Base-by-base conservation (phyloP, 2,113 vertebrate genomes). In the Acinonyx jubatus region DNA sequence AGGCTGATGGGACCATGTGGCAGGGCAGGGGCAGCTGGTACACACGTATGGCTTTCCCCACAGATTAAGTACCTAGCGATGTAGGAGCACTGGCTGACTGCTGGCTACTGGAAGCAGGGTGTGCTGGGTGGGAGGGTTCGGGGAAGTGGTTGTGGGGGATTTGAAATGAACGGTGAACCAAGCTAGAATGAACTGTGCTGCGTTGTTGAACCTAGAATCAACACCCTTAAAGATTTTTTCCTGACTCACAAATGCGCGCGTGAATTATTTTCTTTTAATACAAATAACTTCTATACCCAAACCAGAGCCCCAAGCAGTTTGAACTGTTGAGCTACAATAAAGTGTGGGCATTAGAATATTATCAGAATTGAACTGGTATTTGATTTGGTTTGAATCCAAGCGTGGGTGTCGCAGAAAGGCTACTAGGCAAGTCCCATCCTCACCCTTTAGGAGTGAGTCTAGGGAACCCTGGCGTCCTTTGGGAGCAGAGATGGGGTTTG, bases 331-430 rank as follows among this genome's bases (percentile, higher is more conserved):
- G 71, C 23, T 89, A 71, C 7, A 48, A 66, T 85, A 45, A 95
- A 89, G 33, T 57, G 9, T 74, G 79, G 81, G 66, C 52, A 38
- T 88, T 73, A 93, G 68, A 89, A 25, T 78, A 80, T 82, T 93
- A 65, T 80, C 65, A 57, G 88, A 94, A 92, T 74, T 89, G 71
- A 93, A 36, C 38, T 82, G 29, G 31, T 91, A 66, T 82, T 80
- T 78, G 88, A 88, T 69, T 76, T 89, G 79, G 80, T 76, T 87
- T 97, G 97, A 95, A 79, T 88, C 48, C 71, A 96, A 80, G 65
- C 45, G 52, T 79, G 57, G 23, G 65, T 48, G 48, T 63, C 50
- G 48, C 57, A 68, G 38, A 74, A 82, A 84, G 69, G 50, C 57
- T 84, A 69, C 48, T 52, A 65, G 69, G 38, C 69, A 66, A 88